Evolutionary conservation across 2,888 invertebrate species (phyloP).

Genomic region (Arctia plantaginis): DNA sequence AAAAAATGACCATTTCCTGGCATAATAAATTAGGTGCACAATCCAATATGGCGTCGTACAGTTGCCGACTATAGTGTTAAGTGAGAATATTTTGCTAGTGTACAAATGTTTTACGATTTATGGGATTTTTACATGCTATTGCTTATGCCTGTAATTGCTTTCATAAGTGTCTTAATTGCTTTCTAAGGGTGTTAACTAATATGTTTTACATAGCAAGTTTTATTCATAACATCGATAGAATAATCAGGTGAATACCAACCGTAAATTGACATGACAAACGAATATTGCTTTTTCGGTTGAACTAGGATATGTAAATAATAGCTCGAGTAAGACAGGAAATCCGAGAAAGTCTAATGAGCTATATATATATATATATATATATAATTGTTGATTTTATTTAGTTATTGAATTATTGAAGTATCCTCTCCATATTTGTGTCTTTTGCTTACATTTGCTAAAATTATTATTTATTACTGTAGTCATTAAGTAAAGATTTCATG

Average conservation of each 20-base stretch:
- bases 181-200: slow-evolving; percentile 19
- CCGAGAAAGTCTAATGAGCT: too few species aligned
- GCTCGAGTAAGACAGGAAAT: neutral
- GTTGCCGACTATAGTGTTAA: slow-evolving; percentile 38
- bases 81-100: slow-evolving; percentile 41
- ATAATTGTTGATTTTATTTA: neutral
- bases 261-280: neutral
- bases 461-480: neutral
- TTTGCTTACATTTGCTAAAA: neutral
- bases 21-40: slow-evolving; percentile 38
- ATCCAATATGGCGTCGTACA: slow-evolving; percentile 40
- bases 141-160: slow-evolving; percentile 30
- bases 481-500: neutral
- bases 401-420: neutral
- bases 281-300: neutral
- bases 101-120: slow-evolving; percentile 43
- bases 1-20: slow-evolving; percentile 21
- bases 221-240: neutral
- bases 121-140: slow-evolving; percentile 25
- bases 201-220: neutral
- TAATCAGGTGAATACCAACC: too few species aligned
- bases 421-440: neutral
- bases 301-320: neutral
- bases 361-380: too few species aligned
- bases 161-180: slow-evolving; percentile 35